These are phyloP conservation scores for Zygogramma bicolorata DNA, from an alignment of 2,888 invertebrate genomes.

Conservation along the genomic window DNA sequence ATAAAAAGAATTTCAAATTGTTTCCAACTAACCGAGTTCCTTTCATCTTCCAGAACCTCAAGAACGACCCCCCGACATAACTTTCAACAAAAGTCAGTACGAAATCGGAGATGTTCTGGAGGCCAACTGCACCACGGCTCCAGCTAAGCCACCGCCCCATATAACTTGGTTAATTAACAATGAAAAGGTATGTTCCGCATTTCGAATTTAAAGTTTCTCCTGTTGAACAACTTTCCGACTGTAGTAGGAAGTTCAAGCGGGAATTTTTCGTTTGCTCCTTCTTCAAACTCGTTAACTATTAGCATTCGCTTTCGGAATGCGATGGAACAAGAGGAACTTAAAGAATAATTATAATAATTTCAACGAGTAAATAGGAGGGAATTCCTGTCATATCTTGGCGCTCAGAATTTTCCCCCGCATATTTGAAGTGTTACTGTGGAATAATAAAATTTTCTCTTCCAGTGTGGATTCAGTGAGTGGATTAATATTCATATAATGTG, in stretches of 20 bases:
- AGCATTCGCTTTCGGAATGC: not conserved
- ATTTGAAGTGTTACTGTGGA: not conserved
- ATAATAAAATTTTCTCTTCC: not conserved
- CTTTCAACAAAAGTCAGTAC: slow-evolving; percentile 77
- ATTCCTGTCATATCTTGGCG: not conserved
- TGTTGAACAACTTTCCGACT: not conserved
- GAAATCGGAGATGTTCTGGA: slow-evolving; percentile 77
- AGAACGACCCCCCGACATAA: slow-evolving; percentile 77
- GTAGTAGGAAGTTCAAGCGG: not conserved
- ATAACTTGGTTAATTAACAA: slow-evolving; percentile 85
- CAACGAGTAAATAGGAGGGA: not conserved
- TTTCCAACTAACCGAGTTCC: slow-evolving; percentile 1
- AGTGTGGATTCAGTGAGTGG: not conserved
- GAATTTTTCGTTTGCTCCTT: not conserved
- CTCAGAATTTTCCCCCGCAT: not conserved
- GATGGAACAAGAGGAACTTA: not conserved
- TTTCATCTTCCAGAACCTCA: slow-evolving; percentile 72
- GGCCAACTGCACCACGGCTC: slow-evolving; percentile 81
- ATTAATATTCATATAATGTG: not conserved
- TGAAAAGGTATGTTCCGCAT: slow-evolving; percentile 70
- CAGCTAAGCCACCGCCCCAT: slow-evolving; percentile 79
- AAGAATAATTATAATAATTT: not conserved
- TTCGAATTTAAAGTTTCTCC: not conserved
- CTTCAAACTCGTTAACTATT: not conserved
- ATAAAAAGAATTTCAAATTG: no score